Percentiles rank a stretch among this genome's conserved stretches.
phyloP scores from a whole-genome alignment of 1,140 invertebrate species.

The Diprion similis region DNA sequence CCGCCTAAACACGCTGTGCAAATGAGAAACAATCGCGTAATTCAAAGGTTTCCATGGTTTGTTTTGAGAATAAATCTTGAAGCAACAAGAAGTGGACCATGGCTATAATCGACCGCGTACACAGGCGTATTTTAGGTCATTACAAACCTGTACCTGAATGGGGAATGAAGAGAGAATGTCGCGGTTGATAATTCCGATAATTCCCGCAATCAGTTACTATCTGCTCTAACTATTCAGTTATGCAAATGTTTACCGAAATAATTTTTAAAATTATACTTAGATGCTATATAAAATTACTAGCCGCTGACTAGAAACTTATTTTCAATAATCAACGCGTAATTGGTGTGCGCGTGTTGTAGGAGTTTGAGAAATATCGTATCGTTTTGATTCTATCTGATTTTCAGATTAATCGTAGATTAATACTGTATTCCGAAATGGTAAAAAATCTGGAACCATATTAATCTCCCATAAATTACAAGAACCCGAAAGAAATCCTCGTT shows the following conservation, averaged over 20 bases:
- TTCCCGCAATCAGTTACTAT: constrained; percentile 7
- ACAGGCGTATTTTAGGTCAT: background rate
- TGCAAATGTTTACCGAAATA: background rate
- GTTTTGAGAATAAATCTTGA: background rate
- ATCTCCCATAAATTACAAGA: no score
- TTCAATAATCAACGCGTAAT: no score
- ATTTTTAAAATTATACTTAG: no score
- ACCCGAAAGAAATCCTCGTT: no score
- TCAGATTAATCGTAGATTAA: no score
- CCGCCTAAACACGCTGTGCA: background rate
- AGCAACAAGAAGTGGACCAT: background rate
- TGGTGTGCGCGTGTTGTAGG: no score
- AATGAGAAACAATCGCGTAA: background rate
- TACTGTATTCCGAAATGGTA: no score
- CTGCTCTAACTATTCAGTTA: background rate
- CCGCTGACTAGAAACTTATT: no score
- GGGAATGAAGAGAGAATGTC: background rate
- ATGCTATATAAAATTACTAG: no score
- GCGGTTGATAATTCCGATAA: background rate
- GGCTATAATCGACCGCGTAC: background rate
- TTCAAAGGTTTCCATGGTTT: background rate
- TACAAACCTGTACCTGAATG: background rate
- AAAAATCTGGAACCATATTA: no score
- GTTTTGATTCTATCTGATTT: no score
- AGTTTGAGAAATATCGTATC: no score